Percentiles rank a stretch among this genome's conserved stretches.
These are phyloP conservation scores for Manis pentadactyla DNA, from an alignment of 2,797 vertebrate genomes.

Conservation along the genomic window DNA sequence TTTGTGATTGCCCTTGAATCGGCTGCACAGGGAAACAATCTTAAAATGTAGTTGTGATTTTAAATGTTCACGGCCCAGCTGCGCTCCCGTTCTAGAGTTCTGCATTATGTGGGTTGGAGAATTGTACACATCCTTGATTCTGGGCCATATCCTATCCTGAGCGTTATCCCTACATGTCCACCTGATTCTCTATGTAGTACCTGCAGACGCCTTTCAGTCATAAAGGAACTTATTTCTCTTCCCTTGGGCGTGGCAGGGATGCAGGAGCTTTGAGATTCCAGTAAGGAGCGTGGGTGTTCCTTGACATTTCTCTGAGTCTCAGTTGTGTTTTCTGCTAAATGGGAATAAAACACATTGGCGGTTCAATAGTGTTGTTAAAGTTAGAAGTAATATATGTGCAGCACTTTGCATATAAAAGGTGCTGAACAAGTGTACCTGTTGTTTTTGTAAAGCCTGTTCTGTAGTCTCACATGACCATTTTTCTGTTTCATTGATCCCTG, in stretches of 20 bases:
- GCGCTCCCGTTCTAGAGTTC: accelerated
- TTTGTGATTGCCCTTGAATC: not conserved
- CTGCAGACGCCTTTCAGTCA: accelerated
- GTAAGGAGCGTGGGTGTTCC: not conserved
- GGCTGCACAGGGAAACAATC: accelerated
- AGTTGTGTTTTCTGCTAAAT: not conserved
- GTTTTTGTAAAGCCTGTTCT: accelerated
- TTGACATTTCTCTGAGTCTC: not conserved
- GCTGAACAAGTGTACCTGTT: accelerated
- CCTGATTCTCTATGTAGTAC: accelerated
- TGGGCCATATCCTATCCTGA: accelerated
- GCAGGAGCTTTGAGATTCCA: no score
- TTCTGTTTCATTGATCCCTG: no score
- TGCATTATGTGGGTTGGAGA: not conserved
- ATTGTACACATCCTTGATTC: not conserved
- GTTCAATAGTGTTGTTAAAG: accelerated
- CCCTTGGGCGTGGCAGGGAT: accelerated
- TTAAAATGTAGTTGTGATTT: accelerated
- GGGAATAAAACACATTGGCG: not conserved
- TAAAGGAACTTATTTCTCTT: not conserved
- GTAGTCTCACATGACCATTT: accelerated
- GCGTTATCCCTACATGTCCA: accelerated
- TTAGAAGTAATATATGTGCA: accelerated
- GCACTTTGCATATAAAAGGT: accelerated
- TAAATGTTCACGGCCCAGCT: accelerated